A percentile compares a stretch with the other conserved stretches of the same genome.
phyloP scores from a whole-genome alignment of 2,797 vertebrate species.

The Loris lydekkerianus region DNA sequence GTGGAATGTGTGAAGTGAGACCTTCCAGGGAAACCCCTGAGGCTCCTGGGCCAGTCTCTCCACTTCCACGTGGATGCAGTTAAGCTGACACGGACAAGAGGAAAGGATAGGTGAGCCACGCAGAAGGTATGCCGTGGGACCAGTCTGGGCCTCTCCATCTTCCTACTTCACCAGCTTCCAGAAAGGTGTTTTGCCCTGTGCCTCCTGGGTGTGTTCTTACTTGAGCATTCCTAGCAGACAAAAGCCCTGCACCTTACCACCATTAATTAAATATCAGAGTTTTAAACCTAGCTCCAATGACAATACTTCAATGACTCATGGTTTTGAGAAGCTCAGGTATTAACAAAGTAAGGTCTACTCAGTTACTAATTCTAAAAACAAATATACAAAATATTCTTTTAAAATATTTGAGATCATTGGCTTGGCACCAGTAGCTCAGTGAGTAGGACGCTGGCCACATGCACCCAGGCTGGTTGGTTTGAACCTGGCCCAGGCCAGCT shows the following conservation, averaged over 20 bases:
- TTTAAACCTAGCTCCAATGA: conserved; percentile 5
- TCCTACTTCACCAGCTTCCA: neutral
- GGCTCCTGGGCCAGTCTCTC: neutral
- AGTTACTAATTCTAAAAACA: conserved; percentile 40
- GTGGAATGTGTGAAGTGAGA: neutral
- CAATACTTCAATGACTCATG: neutral
- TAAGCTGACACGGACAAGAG: neutral
- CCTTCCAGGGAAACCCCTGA: neutral
- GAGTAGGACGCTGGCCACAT: too few relatives aligned
- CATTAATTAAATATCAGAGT: neutral
- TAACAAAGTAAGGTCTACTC: conserved; percentile 15
- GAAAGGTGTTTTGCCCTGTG: neutral
- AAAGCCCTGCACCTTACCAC: neutral
- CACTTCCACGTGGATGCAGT: neutral
- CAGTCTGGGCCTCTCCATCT: neutral
- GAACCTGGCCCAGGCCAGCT: too few relatives aligned
- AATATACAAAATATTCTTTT: neutral
- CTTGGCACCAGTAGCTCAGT: too few relatives aligned
- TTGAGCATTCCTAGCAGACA: conserved; percentile 26
- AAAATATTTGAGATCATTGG: neutral
- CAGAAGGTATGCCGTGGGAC: conserved; percentile 28
- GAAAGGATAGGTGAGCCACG: conserved; percentile 22
- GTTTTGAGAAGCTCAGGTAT: conserved; percentile 30
- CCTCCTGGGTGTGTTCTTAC: conserved; percentile 6
- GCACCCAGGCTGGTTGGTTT: too few relatives aligned